Percentiles rank a stretch among this genome's conserved stretches.
phyloP scores from a whole-genome alignment of 2,888 invertebrate species.

The Sylvicola cinctus region DNA sequence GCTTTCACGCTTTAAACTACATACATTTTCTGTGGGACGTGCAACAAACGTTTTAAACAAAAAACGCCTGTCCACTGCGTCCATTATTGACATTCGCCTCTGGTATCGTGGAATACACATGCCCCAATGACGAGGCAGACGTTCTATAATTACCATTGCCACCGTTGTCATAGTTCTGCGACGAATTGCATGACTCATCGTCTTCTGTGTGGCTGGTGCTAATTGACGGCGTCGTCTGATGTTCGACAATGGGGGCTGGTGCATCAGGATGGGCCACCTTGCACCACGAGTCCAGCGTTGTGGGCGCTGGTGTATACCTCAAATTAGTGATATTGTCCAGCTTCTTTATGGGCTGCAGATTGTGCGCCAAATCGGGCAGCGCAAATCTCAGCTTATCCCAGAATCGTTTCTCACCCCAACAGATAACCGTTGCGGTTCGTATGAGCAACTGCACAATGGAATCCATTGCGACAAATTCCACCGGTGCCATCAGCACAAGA shows the following conservation, averaged over 20 bases:
- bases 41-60: too few species aligned
- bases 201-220: slow-evolving; percentile 7
- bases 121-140: slow-evolving; percentile 7
- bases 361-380: slow-evolving; percentile 43
- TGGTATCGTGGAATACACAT: slow-evolving; percentile 9
- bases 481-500: slow-evolving; percentile 36
- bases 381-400: slow-evolving; percentile 73
- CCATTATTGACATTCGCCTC: slow-evolving; percentile 4
- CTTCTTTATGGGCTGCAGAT: slow-evolving; percentile 20
- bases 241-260: slow-evolving; percentile 6
- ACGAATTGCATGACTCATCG: slow-evolving; percentile 6
- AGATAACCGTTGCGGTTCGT: slow-evolving; percentile 46
- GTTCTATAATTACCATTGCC: slow-evolving; percentile 6
- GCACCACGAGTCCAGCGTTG: slow-evolving; percentile 49
- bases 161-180: slow-evolving; percentile 6
- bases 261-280: slow-evolving; percentile 33
- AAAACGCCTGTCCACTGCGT: too few species aligned
- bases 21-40: too few species aligned
- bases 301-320: slow-evolving; percentile 51
- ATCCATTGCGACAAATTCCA: slow-evolving; percentile 52
- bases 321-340: slow-evolving; percentile 15
- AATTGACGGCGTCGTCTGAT: slow-evolving; percentile 13
- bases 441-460: slow-evolving; percentile 51
- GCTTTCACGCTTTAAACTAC: too few species aligned
- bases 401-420: slow-evolving; percentile 69